Base-by-base conservation (phyloP, 2,797 vertebrate genomes). In the Sternarchorhynchus goeldii region DNA sequence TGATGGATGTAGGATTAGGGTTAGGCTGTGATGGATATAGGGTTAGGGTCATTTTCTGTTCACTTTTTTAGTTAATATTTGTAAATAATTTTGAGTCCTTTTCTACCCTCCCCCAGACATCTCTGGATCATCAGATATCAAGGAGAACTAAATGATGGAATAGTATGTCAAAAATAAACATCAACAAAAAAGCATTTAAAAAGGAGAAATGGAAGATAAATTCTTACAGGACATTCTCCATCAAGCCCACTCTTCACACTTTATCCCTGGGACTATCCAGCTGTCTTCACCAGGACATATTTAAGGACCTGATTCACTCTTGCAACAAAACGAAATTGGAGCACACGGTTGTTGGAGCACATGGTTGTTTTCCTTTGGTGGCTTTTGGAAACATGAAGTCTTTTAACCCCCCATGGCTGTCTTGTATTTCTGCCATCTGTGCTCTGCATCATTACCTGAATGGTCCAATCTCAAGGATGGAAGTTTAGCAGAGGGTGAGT, bases 371-470 rank as follows among this genome's bases (percentile, higher is more conserved):
- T 10, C 18, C 18, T 62, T 67, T 25, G 25, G 65, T 80, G 81
- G 77, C 72, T 84, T 84, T 81, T 79, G 74, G 68, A 16, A 78
- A 81, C 79, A 20, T 66, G 73, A 78, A 63, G 71, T 67, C 76
- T 81, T 85, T 81, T 79, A 71, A 70, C 75, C 58, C 21, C 29
- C 25, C 31, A 12, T n/a, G 76, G 73, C 77, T 84, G 76, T 77
- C 73, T 73, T 82, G 60, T 75, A 57, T 71, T 70, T 64, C 82
- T 85, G 73, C 63, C 72, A 57, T 56, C 64, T 73, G 59, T 78
- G 78, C 34, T 56, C 63, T 84, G 59, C 71, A 73, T 56, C 75
- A 78, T 66, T 77, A 73, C 21, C 68, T 80, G 81, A 65, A 79
- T 4, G 53, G 69, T 64, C 71, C 50, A 41, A 18, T 36, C 32